Conservation (phyloP, 1,140 invertebrate genomes). For the Samia ricini region DNA sequence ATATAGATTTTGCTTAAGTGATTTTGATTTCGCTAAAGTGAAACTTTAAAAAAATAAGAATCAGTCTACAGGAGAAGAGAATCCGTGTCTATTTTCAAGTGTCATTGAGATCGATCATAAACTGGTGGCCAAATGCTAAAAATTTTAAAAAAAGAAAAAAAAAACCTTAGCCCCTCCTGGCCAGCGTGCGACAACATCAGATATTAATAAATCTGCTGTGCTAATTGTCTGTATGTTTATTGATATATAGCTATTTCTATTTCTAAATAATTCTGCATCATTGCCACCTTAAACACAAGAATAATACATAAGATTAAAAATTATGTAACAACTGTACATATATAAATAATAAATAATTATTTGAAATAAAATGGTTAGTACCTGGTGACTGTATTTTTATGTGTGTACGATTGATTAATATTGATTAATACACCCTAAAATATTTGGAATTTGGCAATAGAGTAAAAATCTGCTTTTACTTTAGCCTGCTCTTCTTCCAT, state of each 20-base stretch:
- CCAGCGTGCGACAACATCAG: slow-evolving; percentile 12
- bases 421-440: slow-evolving; percentile 62
- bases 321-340: neutral
- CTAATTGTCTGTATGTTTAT: slow-evolving; percentile 20
- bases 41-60: too few relatives aligned
- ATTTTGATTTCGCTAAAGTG: too few relatives aligned
- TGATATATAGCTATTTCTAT: slow-evolving; percentile 65
- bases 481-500: slow-evolving; percentile 26
- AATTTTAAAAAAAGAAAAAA: too few relatives aligned
- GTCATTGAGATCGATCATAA: too few relatives aligned
- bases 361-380: neutral
- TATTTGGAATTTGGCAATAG: slow-evolving; percentile 46
- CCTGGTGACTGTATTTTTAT: slow-evolving; percentile 6
- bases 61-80: too few relatives aligned
- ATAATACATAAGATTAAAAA: slow-evolving; percentile 1
- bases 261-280: slow-evolving; percentile 58
- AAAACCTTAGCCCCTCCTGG: slow-evolving; percentile 15
- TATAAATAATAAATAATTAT: neutral
- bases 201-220: slow-evolving; percentile 10
- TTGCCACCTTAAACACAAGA: slow-evolving; percentile 34
- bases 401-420: slow-evolving; percentile 59
- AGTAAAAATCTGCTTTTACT: slow-evolving; percentile 41
- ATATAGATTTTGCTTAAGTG: too few relatives aligned
- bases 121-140: too few relatives aligned
- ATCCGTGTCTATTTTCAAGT: too few relatives aligned